Evolutionary conservation across 2,888 invertebrate genomes (phyloP).

Genomic region (Agrochola lota): DNA sequence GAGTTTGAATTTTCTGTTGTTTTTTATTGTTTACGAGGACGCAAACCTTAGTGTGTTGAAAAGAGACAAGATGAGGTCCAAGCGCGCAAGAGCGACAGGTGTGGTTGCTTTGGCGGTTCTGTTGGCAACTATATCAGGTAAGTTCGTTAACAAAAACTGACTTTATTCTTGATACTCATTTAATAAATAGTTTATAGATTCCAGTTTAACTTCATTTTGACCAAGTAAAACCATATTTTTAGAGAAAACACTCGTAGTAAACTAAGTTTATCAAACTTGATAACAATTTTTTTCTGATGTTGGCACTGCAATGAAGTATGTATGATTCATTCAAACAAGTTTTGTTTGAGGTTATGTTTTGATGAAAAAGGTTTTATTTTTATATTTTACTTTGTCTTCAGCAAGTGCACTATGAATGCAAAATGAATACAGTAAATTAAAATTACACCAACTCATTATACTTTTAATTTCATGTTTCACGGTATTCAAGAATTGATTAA

Average conservation of each 20-base stretch:
- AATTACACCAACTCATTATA: not conserved
- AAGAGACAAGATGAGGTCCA: constrained; percentile 88
- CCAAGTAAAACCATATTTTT: not conserved
- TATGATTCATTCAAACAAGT: constrained; percentile 71
- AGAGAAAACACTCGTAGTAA: not conserved
- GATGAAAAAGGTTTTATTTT: constrained; percentile 29
- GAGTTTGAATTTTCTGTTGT: constrained; percentile 83
- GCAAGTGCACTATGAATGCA: not conserved
- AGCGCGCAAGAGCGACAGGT: constrained; percentile 87
- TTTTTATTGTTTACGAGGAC: constrained; percentile 83
- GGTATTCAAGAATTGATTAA: constrained; percentile 8
- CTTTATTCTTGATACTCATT: constrained; percentile 23
- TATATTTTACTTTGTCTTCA: constrained; percentile 1
- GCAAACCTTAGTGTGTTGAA: constrained; percentile 82
- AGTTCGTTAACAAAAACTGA: constrained; percentile 61
- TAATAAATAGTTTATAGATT: not conserved
- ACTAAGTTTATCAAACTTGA: constrained; percentile 52
- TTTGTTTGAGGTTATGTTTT: constrained; percentile 75
- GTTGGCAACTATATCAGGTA: constrained; percentile 88
- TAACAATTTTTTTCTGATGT: constrained; percentile 68
- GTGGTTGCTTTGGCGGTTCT: constrained; percentile 86
- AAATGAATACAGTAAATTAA: not conserved
- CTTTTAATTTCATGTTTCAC: not conserved
- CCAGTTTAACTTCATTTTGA: not conserved
- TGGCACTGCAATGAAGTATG: constrained; percentile 67